These are phyloP conservation scores for Clytia hemisphaerica DNA, from an alignment of 30 jellyfish, hydroid and myxozoan species.

Conservation along the genomic window DNA sequence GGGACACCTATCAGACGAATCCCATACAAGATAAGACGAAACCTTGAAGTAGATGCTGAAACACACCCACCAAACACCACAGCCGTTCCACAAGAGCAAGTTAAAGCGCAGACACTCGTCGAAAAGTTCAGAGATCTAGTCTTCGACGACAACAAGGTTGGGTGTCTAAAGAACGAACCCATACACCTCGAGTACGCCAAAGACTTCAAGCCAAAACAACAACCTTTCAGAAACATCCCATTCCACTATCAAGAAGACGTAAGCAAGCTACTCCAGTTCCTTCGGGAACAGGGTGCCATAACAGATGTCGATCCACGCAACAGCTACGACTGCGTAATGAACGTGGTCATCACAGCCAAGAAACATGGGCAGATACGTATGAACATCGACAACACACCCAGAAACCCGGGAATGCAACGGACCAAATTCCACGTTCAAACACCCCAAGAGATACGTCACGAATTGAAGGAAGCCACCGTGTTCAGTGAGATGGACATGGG, in stretches of 20 bases:
- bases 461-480: neutral
- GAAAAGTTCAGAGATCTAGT: slow-evolving; percentile 20
- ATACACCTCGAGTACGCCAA: slow-evolving; percentile 1
- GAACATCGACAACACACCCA: neutral
- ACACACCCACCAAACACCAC: slow-evolving; percentile 21
- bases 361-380: too few relatives aligned
- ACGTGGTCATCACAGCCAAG: slow-evolving; percentile 30
- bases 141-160: slow-evolving; percentile 24
- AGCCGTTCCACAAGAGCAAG: slow-evolving; percentile 1
- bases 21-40: neutral
- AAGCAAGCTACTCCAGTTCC: slow-evolving; percentile 27
- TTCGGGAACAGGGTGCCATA: slow-evolving; percentile 15
- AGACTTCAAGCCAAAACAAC: neutral
- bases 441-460: slow-evolving; percentile 20
- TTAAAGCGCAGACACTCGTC: slow-evolving; percentile 5
- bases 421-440: slow-evolving; percentile 25
- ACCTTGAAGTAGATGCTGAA: neutral
- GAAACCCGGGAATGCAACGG: slow-evolving; percentile 25
- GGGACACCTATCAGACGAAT: slow-evolving; percentile 4
- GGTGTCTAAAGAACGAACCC: slow-evolving; percentile 21
- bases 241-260: slow-evolving; percentile 16
- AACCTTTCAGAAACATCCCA: slow-evolving; percentile 12
- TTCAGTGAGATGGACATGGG: slow-evolving; percentile 22
- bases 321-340: slow-evolving; percentile 23
- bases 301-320: slow-evolving; percentile 21